Percentiles rank a stretch among this genome's conserved stretches.
These are phyloP conservation scores for Chrysolina oricalcia DNA, from an alignment of 2,888 invertebrate species.

Conservation along the genomic window DNA sequence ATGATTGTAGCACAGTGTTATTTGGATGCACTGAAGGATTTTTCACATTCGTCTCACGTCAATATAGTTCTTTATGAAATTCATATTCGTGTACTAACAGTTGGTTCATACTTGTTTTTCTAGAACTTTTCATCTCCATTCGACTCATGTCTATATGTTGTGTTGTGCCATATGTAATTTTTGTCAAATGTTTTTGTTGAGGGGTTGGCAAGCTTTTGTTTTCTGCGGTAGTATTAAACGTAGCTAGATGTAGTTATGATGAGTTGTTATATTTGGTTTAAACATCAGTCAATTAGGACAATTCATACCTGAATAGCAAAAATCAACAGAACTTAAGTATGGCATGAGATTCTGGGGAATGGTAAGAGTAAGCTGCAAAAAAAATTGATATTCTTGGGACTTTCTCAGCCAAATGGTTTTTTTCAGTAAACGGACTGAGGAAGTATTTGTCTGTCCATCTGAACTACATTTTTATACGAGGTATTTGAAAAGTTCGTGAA, in stretches of 20 bases:
- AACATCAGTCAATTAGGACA: background rate
- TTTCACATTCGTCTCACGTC: slow-evolving; percentile 5
- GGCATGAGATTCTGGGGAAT: background rate
- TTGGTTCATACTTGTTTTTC: slow-evolving; percentile 22
- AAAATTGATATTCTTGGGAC: too few relatives aligned
- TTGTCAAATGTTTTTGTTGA: slow-evolving; percentile 69
- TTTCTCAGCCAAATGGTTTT: too few relatives aligned
- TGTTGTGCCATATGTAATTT: slow-evolving; percentile 72
- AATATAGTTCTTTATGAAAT: background rate
- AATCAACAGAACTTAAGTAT: background rate
- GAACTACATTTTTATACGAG: too few relatives aligned
- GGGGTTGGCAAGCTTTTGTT: slow-evolving; percentile 72
- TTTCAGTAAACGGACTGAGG: too few relatives aligned
- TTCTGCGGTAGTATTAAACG: slow-evolving; percentile 62
- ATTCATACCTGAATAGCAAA: background rate
- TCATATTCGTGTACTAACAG: background rate
- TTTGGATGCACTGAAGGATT: background rate
- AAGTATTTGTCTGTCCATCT: too few relatives aligned
- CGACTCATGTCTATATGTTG: slow-evolving; percentile 64
- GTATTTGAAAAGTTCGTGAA: too few relatives aligned
- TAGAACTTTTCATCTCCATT: slow-evolving; percentile 21
- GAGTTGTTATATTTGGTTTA: slow-evolving; percentile 7
- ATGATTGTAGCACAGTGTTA: too few relatives aligned
- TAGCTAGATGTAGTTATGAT: slow-evolving; percentile 56
- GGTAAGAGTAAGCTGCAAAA: too few relatives aligned